Base-by-base conservation (phyloP, 2,797 vertebrate species). In the Sandelia bainsii region DNA sequence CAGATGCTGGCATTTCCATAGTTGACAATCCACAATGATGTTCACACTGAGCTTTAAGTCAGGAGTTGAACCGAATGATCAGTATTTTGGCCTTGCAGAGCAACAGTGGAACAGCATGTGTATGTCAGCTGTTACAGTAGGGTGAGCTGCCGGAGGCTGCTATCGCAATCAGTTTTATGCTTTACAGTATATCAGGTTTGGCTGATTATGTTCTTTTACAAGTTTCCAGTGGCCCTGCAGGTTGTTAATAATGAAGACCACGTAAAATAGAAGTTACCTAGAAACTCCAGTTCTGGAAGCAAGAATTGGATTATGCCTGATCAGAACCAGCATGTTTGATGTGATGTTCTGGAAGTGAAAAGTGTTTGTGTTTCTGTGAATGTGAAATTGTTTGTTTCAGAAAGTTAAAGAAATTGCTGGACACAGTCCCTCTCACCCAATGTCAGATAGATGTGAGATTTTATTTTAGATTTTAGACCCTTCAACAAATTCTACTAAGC, bases 1-100 rank as follows among this genome's bases (percentile, higher is more conserved):
- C 44, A 50, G 20, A 75, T 60, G 59, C 40, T 37, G 48, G 5
- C 25, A 56, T 52, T 76, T 80, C 59, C 53, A 71, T 52, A 79
- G 34, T 48, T 60, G 53, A 75, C 27, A 29, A 32, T 50, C n/a
- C 10, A 67, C 32, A 62, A 17, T 40, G 23, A 69, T 52, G 39
- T 19, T 46, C 27, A 39, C 0, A 42, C 52, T 39, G 25, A 25
- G 4, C 39, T 49, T 72, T 60, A 49, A 63, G 59, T 58, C 37
- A 34, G 34, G 37, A 64, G 40, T 71, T 61, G 48, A 34, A 59
- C 20, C 12, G 10, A 67, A 63, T 0, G 40, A 37, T 8, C 53
- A 20, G 42, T 50, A 29, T 44, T 72, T 45, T 60, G 29, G 45
- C 54, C 59, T 62, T 56, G 8, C 22, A n/a, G 4, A 58, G 16